Base-by-base conservation (phyloP, 1,140 invertebrate genomes). In the Aphidius ervi region DNA sequence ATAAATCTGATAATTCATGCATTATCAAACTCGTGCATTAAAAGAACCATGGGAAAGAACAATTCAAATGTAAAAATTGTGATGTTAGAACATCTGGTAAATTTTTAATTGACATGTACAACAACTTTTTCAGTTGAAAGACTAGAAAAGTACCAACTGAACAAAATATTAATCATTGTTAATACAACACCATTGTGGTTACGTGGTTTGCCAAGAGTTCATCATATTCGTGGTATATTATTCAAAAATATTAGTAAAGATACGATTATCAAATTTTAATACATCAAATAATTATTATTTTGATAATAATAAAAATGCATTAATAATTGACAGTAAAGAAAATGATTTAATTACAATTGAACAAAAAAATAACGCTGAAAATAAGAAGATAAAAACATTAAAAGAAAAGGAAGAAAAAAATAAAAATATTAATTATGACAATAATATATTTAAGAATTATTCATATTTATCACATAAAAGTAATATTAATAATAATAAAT, bases 11-110 rank as follows among this genome's bases (percentile, higher is more conserved):
- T 46, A 84, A 16, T 16, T 16, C 1, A 1, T 16, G 16, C 1
- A 16, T 16, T 88, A 56, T 69, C 81, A 0, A 70, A 16, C 77
- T 0, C 88, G 90, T 64, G 83, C 82, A 4, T 65, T 73, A 0
- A 77, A 74, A 31, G 65, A 69, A 5, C 88, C 64, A 81, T 23
- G 82, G 87, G 3, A 85, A 83, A 42, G 78, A 80, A 65, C 87
- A 88, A 63, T 90, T 82, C 63, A 88, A 87, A 65, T 90, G 88
- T 68, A 80, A 75, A 0, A 70, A 83, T 31, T 91, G 89, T 65
- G 67, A 76, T 1, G 87, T 82, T 67, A 81, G 83, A 58, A 82
- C 81, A 0, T 82, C 82, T 0, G 81, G 80, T 2, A 78, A 84
- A 16, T 75, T 82, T 6, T 81, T 77, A 20, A 81, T 88, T 23